These are phyloP conservation scores for Alcis repandata DNA, from an alignment of 2,888 invertebrate genomes.

Conservation along the genomic window DNA sequence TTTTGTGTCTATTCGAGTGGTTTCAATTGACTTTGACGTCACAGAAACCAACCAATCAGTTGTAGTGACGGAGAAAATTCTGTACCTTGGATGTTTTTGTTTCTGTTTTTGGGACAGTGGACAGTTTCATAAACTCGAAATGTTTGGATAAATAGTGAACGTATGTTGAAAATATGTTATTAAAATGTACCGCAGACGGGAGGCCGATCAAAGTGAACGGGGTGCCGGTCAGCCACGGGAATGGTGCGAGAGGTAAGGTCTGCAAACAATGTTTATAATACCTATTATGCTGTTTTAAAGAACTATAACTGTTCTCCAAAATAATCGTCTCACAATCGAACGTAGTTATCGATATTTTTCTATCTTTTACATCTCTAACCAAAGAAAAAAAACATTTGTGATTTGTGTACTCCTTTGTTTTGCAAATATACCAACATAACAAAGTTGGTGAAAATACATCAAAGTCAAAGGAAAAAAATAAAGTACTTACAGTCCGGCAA, in stretches of 20 bases:
- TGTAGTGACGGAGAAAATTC: conserved; percentile 66
- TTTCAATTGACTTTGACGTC: conserved; percentile 81
- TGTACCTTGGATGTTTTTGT: conserved; percentile 63
- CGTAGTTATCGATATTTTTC: not conserved
- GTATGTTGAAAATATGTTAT: conserved; percentile 76
- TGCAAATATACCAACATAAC: too few relatives aligned
- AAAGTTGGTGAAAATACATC: too few relatives aligned
- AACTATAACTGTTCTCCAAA: too few relatives aligned
- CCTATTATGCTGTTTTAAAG: not conserved
- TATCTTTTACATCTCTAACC: too few relatives aligned
- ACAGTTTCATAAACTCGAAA: conserved; percentile 60
- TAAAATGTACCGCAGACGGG: conserved; percentile 84
- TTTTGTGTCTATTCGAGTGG: conserved; percentile 71
- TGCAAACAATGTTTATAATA: conserved; percentile 27
- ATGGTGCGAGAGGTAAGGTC: conserved; percentile 81
- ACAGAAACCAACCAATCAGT: conserved; percentile 74
- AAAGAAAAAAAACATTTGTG: too few relatives aligned
- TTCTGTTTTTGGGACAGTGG: conserved; percentile 59
- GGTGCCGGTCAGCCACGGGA: conserved; percentile 72
- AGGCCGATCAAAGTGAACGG: conserved; percentile 84
- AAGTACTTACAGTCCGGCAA: too few relatives aligned
- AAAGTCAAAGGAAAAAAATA: too few relatives aligned
- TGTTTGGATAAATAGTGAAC: conserved; percentile 74
- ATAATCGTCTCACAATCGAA: not conserved
- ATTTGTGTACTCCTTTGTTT: too few relatives aligned